Evolutionary conservation across 2,797 vertebrate genomes (phyloP).

Genomic region (Petrocephalus sullivani): DNA sequence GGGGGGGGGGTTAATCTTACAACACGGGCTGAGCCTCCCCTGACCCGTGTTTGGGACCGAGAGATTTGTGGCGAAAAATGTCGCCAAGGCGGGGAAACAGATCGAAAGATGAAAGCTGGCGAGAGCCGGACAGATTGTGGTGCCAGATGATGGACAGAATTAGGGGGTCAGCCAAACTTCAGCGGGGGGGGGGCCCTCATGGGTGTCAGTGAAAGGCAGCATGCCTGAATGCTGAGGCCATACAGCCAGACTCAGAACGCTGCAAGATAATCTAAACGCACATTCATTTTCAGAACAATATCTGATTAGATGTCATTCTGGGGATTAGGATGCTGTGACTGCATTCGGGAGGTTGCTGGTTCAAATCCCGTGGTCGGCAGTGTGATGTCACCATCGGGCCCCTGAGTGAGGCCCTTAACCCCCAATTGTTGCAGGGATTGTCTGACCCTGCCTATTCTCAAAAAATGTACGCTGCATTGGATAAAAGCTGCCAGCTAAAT

Average conservation of each 20-base stretch:
- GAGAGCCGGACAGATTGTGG: not conserved
- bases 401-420: not conserved
- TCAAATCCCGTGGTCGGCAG: not conserved
- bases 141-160: too few relatives aligned
- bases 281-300: not conserved
- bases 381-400: not conserved
- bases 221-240: not conserved
- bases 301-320: not conserved
- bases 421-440: not conserved
- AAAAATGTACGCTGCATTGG: not conserved
- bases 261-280: not conserved
- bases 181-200: too few relatives aligned
- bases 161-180: not conserved
- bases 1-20: slow-evolving; percentile 50
- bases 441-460: not conserved
- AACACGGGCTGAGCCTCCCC: slow-evolving; percentile 62
- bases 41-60: slow-evolving; percentile 67
- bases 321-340: not conserved
- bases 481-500: not conserved
- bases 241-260: not conserved
- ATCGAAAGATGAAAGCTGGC: not conserved
- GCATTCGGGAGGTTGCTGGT: not conserved
- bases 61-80: slow-evolving; percentile 49
- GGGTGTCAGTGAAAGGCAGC: not conserved
- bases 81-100: not conserved